Evolutionary conservation across 2,888 invertebrate genomes (phyloP).

Genomic region (Furcula furcula): DNA sequence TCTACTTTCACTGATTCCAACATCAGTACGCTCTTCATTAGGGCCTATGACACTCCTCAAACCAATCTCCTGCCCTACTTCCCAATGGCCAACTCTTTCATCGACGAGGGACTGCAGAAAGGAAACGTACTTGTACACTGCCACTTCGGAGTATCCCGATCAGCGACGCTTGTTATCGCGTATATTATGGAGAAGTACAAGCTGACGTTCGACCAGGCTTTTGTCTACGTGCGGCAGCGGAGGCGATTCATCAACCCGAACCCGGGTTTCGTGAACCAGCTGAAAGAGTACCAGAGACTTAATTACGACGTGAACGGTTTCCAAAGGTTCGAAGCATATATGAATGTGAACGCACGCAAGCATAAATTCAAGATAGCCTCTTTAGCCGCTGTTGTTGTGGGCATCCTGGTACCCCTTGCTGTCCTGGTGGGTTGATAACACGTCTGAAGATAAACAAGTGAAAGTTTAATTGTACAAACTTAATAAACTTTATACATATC

Average conservation of each 20-base stretch:
- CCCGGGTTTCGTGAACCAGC: slow-evolving; percentile 95
- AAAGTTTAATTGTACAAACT: slow-evolving; percentile 16
- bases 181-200: slow-evolving; percentile 95
- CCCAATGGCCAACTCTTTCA: slow-evolving; percentile 74
- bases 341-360: slow-evolving; percentile 62
- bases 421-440: slow-evolving; percentile 54
- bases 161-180: slow-evolving; percentile 96
- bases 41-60: slow-evolving; percentile 69
- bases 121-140: slow-evolving; percentile 94
- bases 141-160: slow-evolving; percentile 96
- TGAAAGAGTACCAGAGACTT: slow-evolving; percentile 83
- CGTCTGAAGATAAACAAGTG: slow-evolving; percentile 17
- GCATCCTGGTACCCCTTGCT: slow-evolving; percentile 59
- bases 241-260: slow-evolving; percentile 97
- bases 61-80: slow-evolving; percentile 73
- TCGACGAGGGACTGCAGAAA: slow-evolving; percentile 82
- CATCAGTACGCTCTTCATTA: slow-evolving; percentile 70
- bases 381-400: slow-evolving; percentile 55
- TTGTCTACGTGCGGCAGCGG: slow-evolving; percentile 91
- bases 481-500: slow-evolving; percentile 15
- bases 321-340: slow-evolving; percentile 59
- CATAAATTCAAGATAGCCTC: slow-evolving; percentile 69
- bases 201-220: slow-evolving; percentile 92
- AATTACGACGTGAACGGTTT: slow-evolving; percentile 62
- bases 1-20: slow-evolving; percentile 56